Conservation (phyloP, 2,888 invertebrate species). For the Rhaphigaster nebulosa region DNA sequence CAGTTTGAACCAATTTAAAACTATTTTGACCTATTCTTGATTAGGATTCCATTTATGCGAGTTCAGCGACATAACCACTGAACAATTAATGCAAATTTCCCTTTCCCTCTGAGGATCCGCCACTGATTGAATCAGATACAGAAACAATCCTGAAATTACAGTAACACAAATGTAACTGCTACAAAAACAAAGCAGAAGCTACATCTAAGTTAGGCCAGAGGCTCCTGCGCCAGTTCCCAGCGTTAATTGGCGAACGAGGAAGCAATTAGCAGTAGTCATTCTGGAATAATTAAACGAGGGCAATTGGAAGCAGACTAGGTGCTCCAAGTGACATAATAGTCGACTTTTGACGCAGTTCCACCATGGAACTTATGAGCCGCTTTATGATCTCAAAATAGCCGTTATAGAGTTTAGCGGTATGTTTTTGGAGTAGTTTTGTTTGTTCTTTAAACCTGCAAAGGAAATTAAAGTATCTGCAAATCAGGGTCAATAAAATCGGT, state of each 20-base stretch:
- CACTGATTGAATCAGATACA: too few species aligned
- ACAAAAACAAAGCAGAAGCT: conserved; percentile 26
- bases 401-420: background rate
- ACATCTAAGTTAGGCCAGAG: background rate
- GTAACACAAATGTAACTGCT: background rate
- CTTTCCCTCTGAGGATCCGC: too few species aligned
- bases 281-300: conserved; percentile 25
- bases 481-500: background rate
- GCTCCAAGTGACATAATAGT: background rate
- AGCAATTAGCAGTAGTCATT: background rate
- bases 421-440: too few species aligned
- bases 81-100: too few species aligned
- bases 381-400: background rate
- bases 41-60: too few species aligned
- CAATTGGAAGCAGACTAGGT: conserved; percentile 5
- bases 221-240: background rate
- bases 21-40: too few species aligned
- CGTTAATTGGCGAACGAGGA: background rate
- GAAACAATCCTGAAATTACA: background rate
- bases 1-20: too few species aligned
- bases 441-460: background rate
- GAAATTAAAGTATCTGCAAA: background rate
- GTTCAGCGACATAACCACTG: too few species aligned
- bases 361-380: background rate
- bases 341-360: background rate